These are phyloP conservation scores for Meiosimyza decipiens DNA, from an alignment of 2,888 invertebrate species.

Conservation along the genomic window DNA sequence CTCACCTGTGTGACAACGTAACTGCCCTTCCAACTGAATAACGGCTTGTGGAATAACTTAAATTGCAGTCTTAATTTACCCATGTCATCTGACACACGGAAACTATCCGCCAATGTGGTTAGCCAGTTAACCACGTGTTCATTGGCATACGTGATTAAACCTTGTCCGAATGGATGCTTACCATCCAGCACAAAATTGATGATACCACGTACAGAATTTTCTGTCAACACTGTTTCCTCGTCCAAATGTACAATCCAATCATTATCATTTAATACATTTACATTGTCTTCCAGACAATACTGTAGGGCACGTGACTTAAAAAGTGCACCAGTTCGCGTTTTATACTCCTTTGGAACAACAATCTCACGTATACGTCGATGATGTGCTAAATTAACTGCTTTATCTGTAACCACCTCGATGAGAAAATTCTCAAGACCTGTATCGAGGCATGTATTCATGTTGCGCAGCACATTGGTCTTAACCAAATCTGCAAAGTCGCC, in stretches of 20 bases:
- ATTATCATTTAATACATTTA: slow-evolving; percentile 84
- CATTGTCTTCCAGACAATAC: slow-evolving; percentile 91
- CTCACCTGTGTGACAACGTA: slow-evolving; percentile 95
- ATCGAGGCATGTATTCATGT: slow-evolving; percentile 87
- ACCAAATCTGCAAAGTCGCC: slow-evolving; percentile 95
- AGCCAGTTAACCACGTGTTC: slow-evolving; percentile 97
- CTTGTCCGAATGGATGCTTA: slow-evolving; percentile 95
- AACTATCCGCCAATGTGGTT: slow-evolving; percentile 95
- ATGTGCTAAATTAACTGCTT: slow-evolving; percentile 79
- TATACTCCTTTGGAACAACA: slow-evolving; percentile 87
- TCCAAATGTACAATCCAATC: slow-evolving; percentile 99
- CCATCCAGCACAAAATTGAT: slow-evolving; percentile 95
- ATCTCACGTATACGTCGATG: slow-evolving; percentile 87
- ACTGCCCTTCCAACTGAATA: slow-evolving; percentile 98
- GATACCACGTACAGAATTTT: slow-evolving; percentile 89
- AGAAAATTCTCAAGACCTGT: slow-evolving; percentile 95
- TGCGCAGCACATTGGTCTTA: slow-evolving; percentile 84
- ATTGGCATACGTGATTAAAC: slow-evolving; percentile 95
- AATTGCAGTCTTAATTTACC: slow-evolving; percentile 94
- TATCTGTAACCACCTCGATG: slow-evolving; percentile 96
- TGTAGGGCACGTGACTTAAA: slow-evolving; percentile 96
- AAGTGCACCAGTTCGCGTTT: slow-evolving; percentile 90
- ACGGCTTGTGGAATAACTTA: slow-evolving; percentile 90
- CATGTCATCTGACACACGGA: slow-evolving; percentile 97
- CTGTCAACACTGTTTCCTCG: slow-evolving; percentile 94